These are phyloP conservation scores for Dinomys branickii DNA, from an alignment of 2,113 vertebrate species.

Conservation along the genomic window DNA sequence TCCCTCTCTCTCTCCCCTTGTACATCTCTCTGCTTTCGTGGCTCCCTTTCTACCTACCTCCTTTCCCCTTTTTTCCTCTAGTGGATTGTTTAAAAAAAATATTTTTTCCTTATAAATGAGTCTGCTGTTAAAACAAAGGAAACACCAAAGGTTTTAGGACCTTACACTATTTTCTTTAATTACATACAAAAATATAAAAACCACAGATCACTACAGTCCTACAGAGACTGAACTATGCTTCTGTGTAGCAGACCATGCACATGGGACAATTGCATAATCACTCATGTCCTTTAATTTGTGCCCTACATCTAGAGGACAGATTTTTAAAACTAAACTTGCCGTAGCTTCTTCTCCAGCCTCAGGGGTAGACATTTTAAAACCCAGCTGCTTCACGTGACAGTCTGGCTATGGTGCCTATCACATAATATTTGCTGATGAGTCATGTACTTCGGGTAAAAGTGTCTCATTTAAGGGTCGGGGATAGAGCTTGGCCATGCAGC, in stretches of 20 bases:
- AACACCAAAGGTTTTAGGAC: background rate
- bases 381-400: background rate
- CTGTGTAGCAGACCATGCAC: background rate
- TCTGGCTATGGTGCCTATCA: background rate
- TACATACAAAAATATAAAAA: background rate
- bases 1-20: no score
- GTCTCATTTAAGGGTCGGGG: background rate
- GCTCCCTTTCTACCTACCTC: no score
- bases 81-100: background rate
- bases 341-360: background rate
- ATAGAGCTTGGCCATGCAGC: no score
- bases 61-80: background rate
- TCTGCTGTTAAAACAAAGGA: background rate
- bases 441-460: background rate
- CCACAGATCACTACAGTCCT: background rate
- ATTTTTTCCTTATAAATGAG: no score
- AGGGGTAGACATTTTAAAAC: background rate
- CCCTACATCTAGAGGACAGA: background rate
- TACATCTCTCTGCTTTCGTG: no score
- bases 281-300: background rate
- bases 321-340: background rate
- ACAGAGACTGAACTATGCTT: background rate
- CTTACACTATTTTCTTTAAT: background rate
- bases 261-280: background rate
- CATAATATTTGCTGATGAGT: background rate